Evolutionary conservation across 1,140 invertebrate genomes (phyloP).

Genomic region (Glossosoma conforme): DNA sequence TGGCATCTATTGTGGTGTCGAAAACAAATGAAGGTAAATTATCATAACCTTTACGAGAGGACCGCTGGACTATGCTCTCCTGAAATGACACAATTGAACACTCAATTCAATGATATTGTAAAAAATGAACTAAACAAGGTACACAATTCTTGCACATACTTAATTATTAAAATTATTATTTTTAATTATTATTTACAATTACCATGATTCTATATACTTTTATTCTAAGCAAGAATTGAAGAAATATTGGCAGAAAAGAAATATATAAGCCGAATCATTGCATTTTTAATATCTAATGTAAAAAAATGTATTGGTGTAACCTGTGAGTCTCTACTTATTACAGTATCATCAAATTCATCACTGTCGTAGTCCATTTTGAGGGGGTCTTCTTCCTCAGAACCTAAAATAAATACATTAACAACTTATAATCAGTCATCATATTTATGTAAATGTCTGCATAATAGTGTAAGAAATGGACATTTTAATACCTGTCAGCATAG

Average conservation of each 20-base stretch:
- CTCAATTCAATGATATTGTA: background rate
- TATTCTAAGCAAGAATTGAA: background rate
- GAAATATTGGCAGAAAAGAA: conserved; percentile 1
- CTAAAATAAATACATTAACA: conserved; percentile 40
- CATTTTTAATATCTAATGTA: conserved; percentile 3
- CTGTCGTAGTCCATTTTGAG: conserved; percentile 68
- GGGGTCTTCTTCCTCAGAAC: conserved; percentile 77
- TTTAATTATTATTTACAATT: too few relatives aligned
- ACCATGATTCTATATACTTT: too few relatives aligned
- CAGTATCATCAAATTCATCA: conserved; percentile 69
- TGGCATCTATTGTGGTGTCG: conserved; percentile 80
- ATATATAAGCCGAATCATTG: background rate
- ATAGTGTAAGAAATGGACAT: too few relatives aligned
- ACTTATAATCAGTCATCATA: too few relatives aligned
- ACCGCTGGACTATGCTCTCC: conserved; percentile 63
- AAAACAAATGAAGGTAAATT: conserved; percentile 80
- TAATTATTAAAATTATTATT: too few relatives aligned
- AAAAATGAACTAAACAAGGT: too few relatives aligned
- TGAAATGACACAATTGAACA: conserved; percentile 38
- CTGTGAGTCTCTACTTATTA: conserved; percentile 54
- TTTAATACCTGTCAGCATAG: conserved; percentile 81
- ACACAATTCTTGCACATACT: too few relatives aligned
- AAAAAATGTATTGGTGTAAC: conserved; percentile 31
- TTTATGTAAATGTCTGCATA: too few relatives aligned
- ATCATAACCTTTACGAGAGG: conserved; percentile 59